Evolutionary conservation across 1,140 invertebrate species (phyloP), one percentile per base, ranked within the genome.

Genomic region (Drosophila carrolli): DNA sequence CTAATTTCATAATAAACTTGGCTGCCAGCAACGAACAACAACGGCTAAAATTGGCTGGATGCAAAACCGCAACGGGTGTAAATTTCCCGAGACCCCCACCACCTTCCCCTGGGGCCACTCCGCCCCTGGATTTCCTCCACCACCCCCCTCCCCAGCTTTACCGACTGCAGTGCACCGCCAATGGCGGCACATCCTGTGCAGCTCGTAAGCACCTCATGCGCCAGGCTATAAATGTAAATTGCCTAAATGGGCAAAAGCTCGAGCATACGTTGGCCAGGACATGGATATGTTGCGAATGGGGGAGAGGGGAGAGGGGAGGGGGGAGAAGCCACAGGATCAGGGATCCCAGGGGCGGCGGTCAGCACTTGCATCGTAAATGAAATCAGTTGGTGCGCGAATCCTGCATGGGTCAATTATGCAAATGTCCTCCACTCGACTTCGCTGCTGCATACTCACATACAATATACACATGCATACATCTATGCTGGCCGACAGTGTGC

Each of bases 371-470:
- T 79, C 79, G 83, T 89, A 89, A 89, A 89, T 89, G 84, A 89
- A 89, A 89, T 89, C 84, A 89, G 84, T 89, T 90, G 85, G 84
- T 89, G 84, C 85, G 84, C 84, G 84, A 90, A 89, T 89, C 85
- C 84, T 89, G 84, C 81, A 89, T 89, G 84, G 85, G 85, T 89
- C 84, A 89, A 90, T 89, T 89, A 89, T 89, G 84, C 84, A 89
- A 89, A 89, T 89, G 85, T 80, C 57, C 78, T 54, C 47, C 71
- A 65, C 81, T 65, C 59, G 60, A 59, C 62, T 67, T 50, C 46
- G 59, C 50, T 32, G 58, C 19, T 32, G 7, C 29, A 32, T 32
- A 32, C 7, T 8, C 7, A 32, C 1, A 8, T 32, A 32, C 29
- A 32, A 29, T 7, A 32, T 32, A 32, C 7, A 46, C 40, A 63